Conservation (phyloP, 2,797 vertebrate species). For the Mallotus villosus region DNA sequence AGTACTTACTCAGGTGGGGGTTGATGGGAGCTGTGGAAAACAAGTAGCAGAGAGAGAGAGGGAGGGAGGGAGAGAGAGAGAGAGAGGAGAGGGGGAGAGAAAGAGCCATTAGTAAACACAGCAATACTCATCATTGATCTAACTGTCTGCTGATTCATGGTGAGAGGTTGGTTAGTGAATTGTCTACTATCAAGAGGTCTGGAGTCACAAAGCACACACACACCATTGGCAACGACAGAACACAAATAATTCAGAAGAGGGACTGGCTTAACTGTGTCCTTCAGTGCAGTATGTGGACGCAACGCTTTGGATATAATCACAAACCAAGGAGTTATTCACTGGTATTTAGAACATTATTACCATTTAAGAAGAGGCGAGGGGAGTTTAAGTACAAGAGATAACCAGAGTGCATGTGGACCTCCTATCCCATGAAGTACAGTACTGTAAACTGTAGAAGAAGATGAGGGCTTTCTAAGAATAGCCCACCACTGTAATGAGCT, state of each 20-base stretch:
- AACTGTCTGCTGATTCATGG: slow-evolving; percentile 31
- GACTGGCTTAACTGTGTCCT: not conserved
- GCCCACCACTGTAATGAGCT: slow-evolving; percentile 62
- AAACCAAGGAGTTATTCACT: not conserved
- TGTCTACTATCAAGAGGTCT: not conserved
- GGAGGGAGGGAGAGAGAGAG: slow-evolving; percentile 25
- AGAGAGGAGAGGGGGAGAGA: slow-evolving; percentile 36
- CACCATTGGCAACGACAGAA: not conserved
- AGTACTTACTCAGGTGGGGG: slow-evolving; percentile 96
- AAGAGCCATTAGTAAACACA: slow-evolving; percentile 45
- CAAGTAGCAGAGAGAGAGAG: slow-evolving; percentile 49
- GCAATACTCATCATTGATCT: slow-evolving; percentile 21
- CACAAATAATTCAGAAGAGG: not conserved
- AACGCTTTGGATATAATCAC: slow-evolving; percentile 1
- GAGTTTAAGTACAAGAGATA: slow-evolving; percentile 36
- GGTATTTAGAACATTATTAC: slow-evolving; percentile 13
- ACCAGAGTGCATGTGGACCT: slow-evolving; percentile 38
- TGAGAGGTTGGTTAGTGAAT: not conserved
- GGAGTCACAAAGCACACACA: not conserved
- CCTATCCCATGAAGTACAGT: slow-evolving; percentile 25
- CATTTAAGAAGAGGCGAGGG: slow-evolving; percentile 14
- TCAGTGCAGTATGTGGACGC: not conserved
- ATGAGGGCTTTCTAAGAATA: slow-evolving; percentile 53
- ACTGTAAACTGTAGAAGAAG: slow-evolving; percentile 55
- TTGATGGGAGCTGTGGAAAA: slow-evolving; percentile 91